phyloP scores from a whole-genome alignment of 35 echinoderm and acorn worm genomes.

The Lytechinus pictus region DNA sequence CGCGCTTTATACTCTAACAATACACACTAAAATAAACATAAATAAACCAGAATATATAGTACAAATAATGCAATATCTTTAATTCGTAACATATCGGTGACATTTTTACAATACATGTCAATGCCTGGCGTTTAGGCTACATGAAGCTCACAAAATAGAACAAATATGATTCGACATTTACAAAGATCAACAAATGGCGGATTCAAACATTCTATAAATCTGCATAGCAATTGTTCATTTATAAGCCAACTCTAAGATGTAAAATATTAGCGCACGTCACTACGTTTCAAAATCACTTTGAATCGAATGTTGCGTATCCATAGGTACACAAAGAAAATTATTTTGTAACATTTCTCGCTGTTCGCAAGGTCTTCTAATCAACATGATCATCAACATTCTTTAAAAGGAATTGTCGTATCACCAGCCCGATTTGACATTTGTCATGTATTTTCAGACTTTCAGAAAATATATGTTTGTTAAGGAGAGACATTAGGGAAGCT shows the following conservation, averaged over 20 bases:
- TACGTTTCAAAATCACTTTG: not conserved
- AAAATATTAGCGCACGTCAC: not conserved
- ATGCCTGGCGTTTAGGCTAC: not conserved
- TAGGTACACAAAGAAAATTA: too few relatives aligned
- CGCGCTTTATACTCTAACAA: too few relatives aligned
- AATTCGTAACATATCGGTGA: not conserved
- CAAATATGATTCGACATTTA: not conserved
- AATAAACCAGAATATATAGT: not conserved
- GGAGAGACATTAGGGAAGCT: too few relatives aligned
- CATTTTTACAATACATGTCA: not conserved
- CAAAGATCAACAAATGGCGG: not conserved
- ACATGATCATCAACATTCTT: too few relatives aligned
- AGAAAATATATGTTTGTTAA: too few relatives aligned
- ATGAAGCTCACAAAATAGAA: not conserved
- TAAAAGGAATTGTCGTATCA: too few relatives aligned
- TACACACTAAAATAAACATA: not conserved
- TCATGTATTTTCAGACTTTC: too few relatives aligned
- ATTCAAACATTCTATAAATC: not conserved
- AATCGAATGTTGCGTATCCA: too few relatives aligned
- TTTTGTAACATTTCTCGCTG: too few relatives aligned
- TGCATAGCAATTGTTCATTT: not conserved
- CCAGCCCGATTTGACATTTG: too few relatives aligned
- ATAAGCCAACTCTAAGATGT: not conserved
- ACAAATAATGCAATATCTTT: slow-evolving; percentile 5
- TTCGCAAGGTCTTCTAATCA: too few relatives aligned